Evolutionary conservation across 2,888 invertebrate genomes (phyloP).

Genomic region (Copidosoma aretas): DNA sequence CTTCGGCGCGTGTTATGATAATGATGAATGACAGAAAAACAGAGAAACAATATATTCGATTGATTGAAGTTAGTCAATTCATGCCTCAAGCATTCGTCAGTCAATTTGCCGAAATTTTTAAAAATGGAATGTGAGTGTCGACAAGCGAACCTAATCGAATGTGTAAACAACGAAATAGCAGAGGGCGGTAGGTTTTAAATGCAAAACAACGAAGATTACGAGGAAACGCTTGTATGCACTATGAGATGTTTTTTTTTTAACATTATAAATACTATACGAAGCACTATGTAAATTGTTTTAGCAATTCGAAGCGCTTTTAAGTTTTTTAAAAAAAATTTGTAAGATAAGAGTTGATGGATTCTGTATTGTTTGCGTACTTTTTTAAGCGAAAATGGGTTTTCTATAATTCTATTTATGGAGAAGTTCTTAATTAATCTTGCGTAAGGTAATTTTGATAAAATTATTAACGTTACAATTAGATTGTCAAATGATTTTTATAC

Average conservation of each 20-base stretch:
- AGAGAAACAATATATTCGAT: slow-evolving; percentile 6
- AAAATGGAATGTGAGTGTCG: neutral
- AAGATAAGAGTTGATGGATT: slow-evolving; percentile 12
- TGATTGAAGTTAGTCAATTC: slow-evolving; percentile 37
- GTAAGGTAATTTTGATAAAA: too few relatives aligned
- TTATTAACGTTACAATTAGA: too few relatives aligned
- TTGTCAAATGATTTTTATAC: too few relatives aligned
- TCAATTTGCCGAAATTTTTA: slow-evolving; percentile 37
- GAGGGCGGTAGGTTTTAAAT: neutral
- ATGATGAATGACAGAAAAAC: neutral
- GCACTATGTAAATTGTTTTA: neutral
- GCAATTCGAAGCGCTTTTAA: slow-evolving; percentile 13
- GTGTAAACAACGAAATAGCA: slow-evolving; percentile 10
- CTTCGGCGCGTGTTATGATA: neutral
- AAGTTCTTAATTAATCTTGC: too few relatives aligned
- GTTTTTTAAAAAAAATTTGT: slow-evolving; percentile 10
- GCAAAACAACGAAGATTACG: neutral
- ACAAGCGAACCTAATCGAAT: neutral
- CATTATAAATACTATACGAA: neutral
- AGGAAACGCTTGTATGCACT: slow-evolving; percentile 5
- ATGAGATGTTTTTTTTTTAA: neutral
- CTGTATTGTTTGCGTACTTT: slow-evolving; percentile 14
- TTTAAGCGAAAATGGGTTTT: slow-evolving; percentile 28
- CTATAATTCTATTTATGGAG: slow-evolving; percentile 16
- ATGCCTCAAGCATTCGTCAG: slow-evolving; percentile 34